These are phyloP conservation scores for Cylindroiulus punctatus DNA, from an alignment of 2,888 invertebrate species.

Conservation along the genomic window DNA sequence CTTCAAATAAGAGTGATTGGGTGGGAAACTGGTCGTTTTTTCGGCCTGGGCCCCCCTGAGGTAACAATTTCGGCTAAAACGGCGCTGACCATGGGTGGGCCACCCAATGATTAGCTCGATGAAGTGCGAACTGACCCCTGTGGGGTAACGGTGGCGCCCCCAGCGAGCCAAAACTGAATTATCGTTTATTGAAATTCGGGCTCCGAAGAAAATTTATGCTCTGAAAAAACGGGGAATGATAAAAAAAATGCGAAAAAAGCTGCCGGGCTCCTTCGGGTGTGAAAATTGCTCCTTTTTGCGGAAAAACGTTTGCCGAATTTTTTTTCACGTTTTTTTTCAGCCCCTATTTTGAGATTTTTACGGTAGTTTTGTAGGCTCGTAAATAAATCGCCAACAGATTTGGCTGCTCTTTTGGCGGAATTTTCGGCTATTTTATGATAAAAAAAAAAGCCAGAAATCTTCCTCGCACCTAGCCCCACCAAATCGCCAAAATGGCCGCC, in stretches of 20 bases:
- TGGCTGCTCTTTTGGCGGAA: not conserved
- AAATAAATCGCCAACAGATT: not conserved
- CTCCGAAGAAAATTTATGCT: not conserved
- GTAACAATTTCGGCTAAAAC: slow-evolving; percentile 27
- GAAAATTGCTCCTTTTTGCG: slow-evolving; percentile 8
- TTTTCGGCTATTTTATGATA: not conserved
- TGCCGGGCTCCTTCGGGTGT: not conserved
- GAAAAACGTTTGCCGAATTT: not conserved
- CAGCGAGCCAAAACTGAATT: not conserved
- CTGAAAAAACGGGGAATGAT: no score
- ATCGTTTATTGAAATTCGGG: not conserved
- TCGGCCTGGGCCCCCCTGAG: not conserved
- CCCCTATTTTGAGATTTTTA: not conserved
- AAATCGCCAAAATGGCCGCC: not conserved
- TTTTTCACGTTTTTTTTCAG: not conserved
- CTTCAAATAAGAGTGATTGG: slow-evolving; percentile 26
- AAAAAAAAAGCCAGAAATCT: not conserved
- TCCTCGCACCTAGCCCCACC: no score
- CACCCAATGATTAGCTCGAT: slow-evolving; percentile 24
- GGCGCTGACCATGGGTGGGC: slow-evolving; percentile 1
- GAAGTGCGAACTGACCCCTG: slow-evolving; percentile 38
- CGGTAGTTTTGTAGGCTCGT: slow-evolving; percentile 27
- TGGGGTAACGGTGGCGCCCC: slow-evolving; percentile 22
- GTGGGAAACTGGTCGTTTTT: slow-evolving; percentile 4
- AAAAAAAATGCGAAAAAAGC: slow-evolving; percentile 15